These are phyloP conservation scores for Cordilura impudica DNA, from an alignment of 2,888 invertebrate species.

Conservation along the genomic window DNA sequence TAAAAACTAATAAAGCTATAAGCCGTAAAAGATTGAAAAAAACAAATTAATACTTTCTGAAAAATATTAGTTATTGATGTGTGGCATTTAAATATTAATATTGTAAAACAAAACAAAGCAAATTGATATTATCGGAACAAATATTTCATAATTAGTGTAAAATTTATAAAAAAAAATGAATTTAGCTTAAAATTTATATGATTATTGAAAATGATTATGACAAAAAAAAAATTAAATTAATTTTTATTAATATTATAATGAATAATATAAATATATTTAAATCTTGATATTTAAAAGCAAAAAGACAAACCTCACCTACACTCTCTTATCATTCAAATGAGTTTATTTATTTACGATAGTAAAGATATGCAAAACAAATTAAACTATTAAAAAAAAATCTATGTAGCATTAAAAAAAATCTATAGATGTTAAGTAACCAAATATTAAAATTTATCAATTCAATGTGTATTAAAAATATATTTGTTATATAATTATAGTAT, in stretches of 20 bases:
- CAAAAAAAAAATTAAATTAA: slow-evolving; percentile 6
- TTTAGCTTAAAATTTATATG: slow-evolving; percentile 9
- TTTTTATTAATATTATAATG: not conserved
- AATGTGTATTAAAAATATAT: slow-evolving; percentile 17
- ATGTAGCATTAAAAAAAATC: slow-evolving; percentile 40
- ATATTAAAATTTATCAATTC: not conserved
- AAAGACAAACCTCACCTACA: slow-evolving; percentile 34
- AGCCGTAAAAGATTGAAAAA: not conserved
- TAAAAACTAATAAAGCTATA: not conserved
- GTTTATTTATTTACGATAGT: not conserved
- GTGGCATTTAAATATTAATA: slow-evolving; percentile 45
- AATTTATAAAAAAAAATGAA: not conserved
- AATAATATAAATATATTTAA: not conserved
- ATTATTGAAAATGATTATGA: slow-evolving; percentile 3
- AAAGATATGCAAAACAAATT: slow-evolving; percentile 4
- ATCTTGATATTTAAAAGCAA: not conserved
- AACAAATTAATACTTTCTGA: not conserved
- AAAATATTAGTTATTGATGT: slow-evolving; percentile 27
- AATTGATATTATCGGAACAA: not conserved
- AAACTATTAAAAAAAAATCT: slow-evolving; percentile 36
- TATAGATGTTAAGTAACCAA: slow-evolving; percentile 31
- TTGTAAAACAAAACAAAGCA: slow-evolving; percentile 19
- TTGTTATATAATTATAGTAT: not conserved
- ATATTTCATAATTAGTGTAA: slow-evolving; percentile 1
- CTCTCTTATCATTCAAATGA: not conserved